phyloP scores from a whole-genome alignment of 2,797 vertebrate species.

The Limosa lapponica region DNA sequence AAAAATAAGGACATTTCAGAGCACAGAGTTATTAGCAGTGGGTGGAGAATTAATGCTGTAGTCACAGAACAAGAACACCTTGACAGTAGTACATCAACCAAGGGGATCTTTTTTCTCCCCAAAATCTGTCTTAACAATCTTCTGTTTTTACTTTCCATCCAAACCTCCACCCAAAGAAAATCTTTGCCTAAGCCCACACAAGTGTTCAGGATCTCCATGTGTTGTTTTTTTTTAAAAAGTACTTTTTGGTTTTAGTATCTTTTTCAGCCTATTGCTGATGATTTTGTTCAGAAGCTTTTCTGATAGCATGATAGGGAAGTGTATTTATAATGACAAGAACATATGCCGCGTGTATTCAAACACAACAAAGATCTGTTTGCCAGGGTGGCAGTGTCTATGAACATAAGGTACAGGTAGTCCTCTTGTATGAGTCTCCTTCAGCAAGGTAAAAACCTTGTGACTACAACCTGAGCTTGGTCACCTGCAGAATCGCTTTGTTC shows the following conservation, averaged over 20 bases:
- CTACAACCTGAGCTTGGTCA: neutral
- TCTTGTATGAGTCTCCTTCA: neutral
- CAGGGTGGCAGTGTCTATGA: neutral
- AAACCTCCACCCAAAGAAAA: neutral
- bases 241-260: neutral
- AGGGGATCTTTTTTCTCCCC: neutral
- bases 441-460: neutral
- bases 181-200: neutral
- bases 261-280: neutral
- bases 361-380: neutral
- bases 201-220: neutral
- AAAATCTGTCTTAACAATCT: neutral
- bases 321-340: neutral
- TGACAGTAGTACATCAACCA: neutral
- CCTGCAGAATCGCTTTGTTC: neutral
- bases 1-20: neutral
- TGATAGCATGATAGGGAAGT: neutral
- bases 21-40: neutral
- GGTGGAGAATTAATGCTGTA: neutral
- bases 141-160: neutral
- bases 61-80: neutral
- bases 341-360: neutral
- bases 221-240: neutral
- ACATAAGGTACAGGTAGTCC: fast-evolving
- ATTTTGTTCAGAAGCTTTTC: neutral